phyloP scores from a whole-genome alignment of 2,888 invertebrate genomes.

The Leucozona laternaria region DNA sequence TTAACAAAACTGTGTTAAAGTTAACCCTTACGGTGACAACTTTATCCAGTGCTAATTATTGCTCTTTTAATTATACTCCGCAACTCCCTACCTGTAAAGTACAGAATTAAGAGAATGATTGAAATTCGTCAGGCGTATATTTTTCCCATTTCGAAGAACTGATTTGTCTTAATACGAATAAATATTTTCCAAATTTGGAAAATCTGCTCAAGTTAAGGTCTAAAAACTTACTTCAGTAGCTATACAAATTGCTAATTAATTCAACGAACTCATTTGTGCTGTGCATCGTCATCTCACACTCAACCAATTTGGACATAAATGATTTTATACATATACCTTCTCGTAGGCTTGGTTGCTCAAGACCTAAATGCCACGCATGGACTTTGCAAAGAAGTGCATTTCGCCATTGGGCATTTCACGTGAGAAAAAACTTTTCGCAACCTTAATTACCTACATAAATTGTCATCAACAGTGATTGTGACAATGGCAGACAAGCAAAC shows the following conservation, averaged over 20 bases:
- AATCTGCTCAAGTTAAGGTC: constrained; percentile 21
- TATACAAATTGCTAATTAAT: constrained; percentile 52
- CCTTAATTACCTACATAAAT: constrained; percentile 68
- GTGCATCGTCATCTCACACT: constrained; percentile 68
- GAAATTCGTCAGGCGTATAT: constrained; percentile 9
- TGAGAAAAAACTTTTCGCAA: constrained; percentile 55
- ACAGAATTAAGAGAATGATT: constrained; percentile 32
- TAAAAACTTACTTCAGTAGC: neutral
- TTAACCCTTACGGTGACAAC: constrained; percentile 6
- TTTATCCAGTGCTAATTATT: constrained; percentile 13
- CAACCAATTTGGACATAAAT: constrained; percentile 62
- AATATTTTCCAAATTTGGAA: constrained; percentile 54
- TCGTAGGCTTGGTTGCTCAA: neutral
- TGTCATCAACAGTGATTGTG: constrained; percentile 43
- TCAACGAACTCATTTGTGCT: constrained; percentile 55
- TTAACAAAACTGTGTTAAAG: constrained; percentile 6
- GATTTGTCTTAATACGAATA: constrained; percentile 47
- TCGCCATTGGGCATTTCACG: constrained; percentile 39
- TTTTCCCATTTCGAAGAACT: constrained; percentile 36
- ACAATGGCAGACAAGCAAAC: constrained; percentile 32
- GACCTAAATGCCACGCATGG: constrained; percentile 27
- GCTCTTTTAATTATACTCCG: neutral
- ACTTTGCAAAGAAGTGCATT: constrained; percentile 30
- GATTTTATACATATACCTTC: neutral
- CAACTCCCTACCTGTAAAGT: neutral